Conservation (phyloP, 2,113 vertebrate species). For the Delphinapterus leucas region DNA sequence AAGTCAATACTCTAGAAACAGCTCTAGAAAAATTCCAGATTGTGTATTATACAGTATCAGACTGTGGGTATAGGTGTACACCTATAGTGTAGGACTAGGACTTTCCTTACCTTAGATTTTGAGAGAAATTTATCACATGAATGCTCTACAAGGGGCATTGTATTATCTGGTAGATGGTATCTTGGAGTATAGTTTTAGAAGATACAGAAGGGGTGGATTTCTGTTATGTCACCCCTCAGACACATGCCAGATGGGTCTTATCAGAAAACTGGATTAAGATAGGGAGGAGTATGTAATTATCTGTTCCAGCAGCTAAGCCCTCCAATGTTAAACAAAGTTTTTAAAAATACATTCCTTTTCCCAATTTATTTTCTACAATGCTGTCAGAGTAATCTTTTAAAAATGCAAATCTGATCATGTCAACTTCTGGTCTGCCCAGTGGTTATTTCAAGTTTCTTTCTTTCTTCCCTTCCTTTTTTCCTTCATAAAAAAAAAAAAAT, state of each 20-base stretch:
- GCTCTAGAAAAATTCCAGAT: not conserved
- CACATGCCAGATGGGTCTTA: conserved; percentile 15
- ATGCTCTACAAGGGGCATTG: not conserved
- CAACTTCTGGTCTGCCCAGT: not conserved
- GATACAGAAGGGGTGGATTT: conserved; percentile 11
- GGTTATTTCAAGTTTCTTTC: not conserved
- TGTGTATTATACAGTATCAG: not conserved
- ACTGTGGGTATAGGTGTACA: not conserved
- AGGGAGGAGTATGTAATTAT: not conserved
- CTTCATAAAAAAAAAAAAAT: not conserved
- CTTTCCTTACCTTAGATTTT: not conserved
- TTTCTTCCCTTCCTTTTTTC: not conserved
- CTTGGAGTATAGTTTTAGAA: conserved; percentile 42
- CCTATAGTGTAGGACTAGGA: not conserved
- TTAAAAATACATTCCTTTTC: not conserved
- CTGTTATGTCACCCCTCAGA: conserved; percentile 1
- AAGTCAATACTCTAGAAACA: not conserved
- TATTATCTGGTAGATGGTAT: not conserved
- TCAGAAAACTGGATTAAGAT: conserved; percentile 23
- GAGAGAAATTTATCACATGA: not conserved
- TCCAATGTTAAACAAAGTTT: conserved; percentile 5
- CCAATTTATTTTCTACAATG: not conserved
- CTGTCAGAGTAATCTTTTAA: not conserved
- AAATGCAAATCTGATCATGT: not conserved
- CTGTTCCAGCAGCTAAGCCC: conserved; percentile 14